Evolutionary conservation across 2,797 vertebrate genomes (phyloP).

Genomic region (Danio albolineatus): DNA sequence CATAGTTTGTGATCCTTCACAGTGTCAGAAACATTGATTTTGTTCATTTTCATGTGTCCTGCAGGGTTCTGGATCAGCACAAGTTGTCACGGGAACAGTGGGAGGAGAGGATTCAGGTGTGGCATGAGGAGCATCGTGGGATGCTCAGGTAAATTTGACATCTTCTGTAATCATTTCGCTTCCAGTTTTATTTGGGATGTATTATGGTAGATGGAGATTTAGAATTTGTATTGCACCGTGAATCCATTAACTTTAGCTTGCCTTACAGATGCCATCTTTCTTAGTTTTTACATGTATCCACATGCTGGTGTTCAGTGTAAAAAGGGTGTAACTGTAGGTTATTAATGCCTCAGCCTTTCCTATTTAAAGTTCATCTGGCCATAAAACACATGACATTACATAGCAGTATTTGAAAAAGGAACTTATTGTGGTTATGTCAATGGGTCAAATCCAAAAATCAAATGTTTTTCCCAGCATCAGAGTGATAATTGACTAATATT

Average conservation of each 20-base stretch:
- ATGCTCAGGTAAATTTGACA: conserved; percentile 89
- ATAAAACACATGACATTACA: too few relatives aligned
- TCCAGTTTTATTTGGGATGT: background rate
- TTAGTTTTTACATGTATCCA: too few relatives aligned
- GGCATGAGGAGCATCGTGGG: conserved; percentile 93
- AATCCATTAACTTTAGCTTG: background rate
- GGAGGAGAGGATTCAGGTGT: conserved; percentile 98
- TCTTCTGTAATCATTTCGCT: background rate
- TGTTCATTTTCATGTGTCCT: background rate
- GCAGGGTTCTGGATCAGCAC: conserved; percentile 95
- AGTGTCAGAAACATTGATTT: background rate
- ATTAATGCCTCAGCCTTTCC: background rate
- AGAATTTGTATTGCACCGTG: background rate
- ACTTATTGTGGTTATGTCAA: too few relatives aligned
- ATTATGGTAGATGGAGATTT: too few relatives aligned
- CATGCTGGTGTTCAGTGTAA: background rate
- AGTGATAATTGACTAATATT: too few relatives aligned
- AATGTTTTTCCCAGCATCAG: too few relatives aligned
- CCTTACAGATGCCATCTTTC: background rate
- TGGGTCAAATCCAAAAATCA: too few relatives aligned
- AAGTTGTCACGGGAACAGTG: conserved; percentile 94
- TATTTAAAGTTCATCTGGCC: background rate
- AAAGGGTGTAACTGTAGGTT: background rate
- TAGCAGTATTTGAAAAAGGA: too few relatives aligned
- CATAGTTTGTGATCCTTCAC: too few relatives aligned